A percentile compares a stretch with the other conserved stretches of the same genome.
Conservation (phyloP, 2,797 vertebrate genomes). For the Glossophaga mutica region DNA sequence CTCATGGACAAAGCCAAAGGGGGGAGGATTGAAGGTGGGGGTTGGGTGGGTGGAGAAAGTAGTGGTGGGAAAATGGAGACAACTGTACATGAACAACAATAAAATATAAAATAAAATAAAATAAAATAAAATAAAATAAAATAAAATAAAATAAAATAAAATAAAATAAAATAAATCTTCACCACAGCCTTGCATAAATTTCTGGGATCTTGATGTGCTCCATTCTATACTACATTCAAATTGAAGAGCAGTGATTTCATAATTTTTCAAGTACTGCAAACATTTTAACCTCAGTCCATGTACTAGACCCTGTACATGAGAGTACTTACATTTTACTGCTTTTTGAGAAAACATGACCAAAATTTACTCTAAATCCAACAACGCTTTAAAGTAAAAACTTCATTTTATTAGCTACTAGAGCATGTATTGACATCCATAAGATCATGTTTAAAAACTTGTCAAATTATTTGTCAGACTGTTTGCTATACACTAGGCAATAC, state of each 20-base stretch:
- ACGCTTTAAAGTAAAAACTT: background rate
- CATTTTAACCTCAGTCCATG: background rate
- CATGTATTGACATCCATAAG: background rate
- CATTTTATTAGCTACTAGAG: background rate
- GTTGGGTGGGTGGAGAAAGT: too few relatives aligned
- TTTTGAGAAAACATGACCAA: background rate
- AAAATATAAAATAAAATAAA: too few relatives aligned
- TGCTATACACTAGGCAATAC: background rate
- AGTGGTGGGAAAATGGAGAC: too few relatives aligned
- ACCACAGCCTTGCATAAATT: background rate
- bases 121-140: background rate
- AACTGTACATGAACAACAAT: too few relatives aligned
- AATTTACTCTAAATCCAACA: background rate
- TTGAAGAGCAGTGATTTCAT: background rate
- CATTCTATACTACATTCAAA: background rate
- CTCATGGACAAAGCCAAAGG: too few relatives aligned
- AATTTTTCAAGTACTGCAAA: background rate
- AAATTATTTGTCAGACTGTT: background rate
- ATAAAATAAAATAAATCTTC: background rate
- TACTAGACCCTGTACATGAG: background rate
- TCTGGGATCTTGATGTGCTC: background rate
- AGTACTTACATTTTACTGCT: background rate
- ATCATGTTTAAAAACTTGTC: background rate
- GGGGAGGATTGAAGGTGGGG: too few relatives aligned
- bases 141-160: background rate